Evolutionary conservation across 2,888 invertebrate species (phyloP).

Genomic region (Tiphia femorata): DNA sequence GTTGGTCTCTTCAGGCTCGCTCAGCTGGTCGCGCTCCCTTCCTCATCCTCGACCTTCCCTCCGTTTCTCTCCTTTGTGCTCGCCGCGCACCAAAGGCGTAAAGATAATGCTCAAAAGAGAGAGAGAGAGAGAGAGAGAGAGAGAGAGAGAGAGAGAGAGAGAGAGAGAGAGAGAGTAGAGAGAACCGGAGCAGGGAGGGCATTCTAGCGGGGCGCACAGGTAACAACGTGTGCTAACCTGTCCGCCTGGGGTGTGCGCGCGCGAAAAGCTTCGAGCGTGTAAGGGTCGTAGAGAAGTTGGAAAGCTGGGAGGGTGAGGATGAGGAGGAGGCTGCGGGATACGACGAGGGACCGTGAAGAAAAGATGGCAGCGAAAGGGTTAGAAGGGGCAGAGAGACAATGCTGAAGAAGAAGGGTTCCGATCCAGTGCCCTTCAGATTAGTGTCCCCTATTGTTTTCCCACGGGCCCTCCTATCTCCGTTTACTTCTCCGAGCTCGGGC

Average conservation of each 20-base stretch:
- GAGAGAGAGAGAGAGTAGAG: too few relatives aligned
- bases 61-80: slow-evolving; percentile 5
- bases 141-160: slow-evolving; percentile 9
- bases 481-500: slow-evolving; percentile 21
- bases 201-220: neutral
- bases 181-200: neutral
- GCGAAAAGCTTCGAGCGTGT: slow-evolving; percentile 30
- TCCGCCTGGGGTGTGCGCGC: slow-evolving; percentile 8
- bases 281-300: slow-evolving; percentile 37
- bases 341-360: slow-evolving; percentile 22
- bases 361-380: slow-evolving; percentile 24
- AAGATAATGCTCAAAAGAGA: slow-evolving; percentile 41
- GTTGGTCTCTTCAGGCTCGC: too few relatives aligned
- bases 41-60: neutral
- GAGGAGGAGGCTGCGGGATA: neutral
- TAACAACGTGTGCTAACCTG: slow-evolving; percentile 39
- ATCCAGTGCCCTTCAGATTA: slow-evolving; percentile 63
- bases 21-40: too few relatives aligned
- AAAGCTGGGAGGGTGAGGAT: neutral
- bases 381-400: slow-evolving; percentile 37
- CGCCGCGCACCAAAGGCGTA: slow-evolving; percentile 20
- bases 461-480: slow-evolving; percentile 28
- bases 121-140: slow-evolving; percentile 13
- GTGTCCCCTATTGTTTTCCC: slow-evolving; percentile 53
- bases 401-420: slow-evolving; percentile 51